A percentile compares a stretch with the other conserved stretches of the same genome.
phyloP scores from a whole-genome alignment of 2,797 vertebrate species.

The Mastacembelus armatus region DNA sequence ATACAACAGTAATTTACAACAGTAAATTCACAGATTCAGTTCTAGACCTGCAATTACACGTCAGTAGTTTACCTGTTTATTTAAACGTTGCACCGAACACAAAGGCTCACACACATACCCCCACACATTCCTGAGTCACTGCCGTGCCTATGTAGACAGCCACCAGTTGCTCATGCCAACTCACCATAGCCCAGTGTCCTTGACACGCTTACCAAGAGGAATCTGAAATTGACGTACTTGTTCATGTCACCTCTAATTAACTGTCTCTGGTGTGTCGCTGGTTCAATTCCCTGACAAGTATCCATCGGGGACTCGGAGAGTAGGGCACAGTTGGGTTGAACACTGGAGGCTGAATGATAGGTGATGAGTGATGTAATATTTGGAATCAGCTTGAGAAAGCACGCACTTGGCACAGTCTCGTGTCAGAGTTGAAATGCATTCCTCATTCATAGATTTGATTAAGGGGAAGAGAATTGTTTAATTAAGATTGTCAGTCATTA shows the following conservation, averaged over 20 bases:
- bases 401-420: slow-evolving; percentile 29
- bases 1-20: not conserved
- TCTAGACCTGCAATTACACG: not conserved
- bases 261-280: slow-evolving; percentile 59
- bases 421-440: slow-evolving; percentile 73
- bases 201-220: slow-evolving; percentile 77
- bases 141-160: not conserved
- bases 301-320: slow-evolving; percentile 70
- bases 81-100: not conserved
- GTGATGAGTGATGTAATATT: slow-evolving; percentile 75
- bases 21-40: not conserved
- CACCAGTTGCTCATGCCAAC: slow-evolving; percentile 45
- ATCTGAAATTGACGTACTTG: slow-evolving; percentile 69
- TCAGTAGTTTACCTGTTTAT: not conserved
- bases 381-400: slow-evolving; percentile 59
- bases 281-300: slow-evolving; percentile 77
- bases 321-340: slow-evolving; percentile 45
- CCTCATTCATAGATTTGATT: slow-evolving; percentile 77
- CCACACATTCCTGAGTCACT: slow-evolving; percentile 47
- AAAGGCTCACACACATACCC: not conserved
- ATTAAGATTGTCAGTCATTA: slow-evolving; percentile 76
- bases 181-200: slow-evolving; percentile 66
- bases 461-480: slow-evolving; percentile 74
- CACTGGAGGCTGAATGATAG: slow-evolving; percentile 55
- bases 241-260: slow-evolving; percentile 79